Percentiles rank a stretch among this genome's conserved stretches.
Conservation (phyloP, 2,113 vertebrate genomes). For the Chrysemys picta region DNA sequence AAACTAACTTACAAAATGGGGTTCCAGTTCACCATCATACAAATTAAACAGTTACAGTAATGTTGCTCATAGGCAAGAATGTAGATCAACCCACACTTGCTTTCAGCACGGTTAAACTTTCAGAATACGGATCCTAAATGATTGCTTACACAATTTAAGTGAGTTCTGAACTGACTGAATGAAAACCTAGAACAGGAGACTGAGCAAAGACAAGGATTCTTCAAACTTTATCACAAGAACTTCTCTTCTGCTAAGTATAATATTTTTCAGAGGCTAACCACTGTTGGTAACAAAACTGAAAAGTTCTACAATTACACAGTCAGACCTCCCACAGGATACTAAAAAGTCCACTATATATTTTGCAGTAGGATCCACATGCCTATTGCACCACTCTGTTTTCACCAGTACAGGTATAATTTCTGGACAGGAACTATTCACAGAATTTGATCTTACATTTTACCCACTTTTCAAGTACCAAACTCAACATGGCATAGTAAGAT, state of each 20-base stretch:
- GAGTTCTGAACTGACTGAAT: background rate
- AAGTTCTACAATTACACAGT: slow-evolving; percentile 61
- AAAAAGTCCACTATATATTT: background rate
- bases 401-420: background rate
- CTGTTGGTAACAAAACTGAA: slow-evolving; percentile 61
- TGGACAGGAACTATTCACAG: background rate
- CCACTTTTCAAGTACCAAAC: background rate
- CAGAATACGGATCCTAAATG: background rate
- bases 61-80: background rate
- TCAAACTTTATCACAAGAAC: slow-evolving; percentile 10
- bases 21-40: background rate
- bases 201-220: background rate
- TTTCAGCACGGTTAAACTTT: background rate
- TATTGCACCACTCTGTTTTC: background rate
- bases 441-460: background rate
- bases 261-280: slow-evolving; percentile 46
- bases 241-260: slow-evolving; percentile 49
- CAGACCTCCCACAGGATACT: background rate
- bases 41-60: background rate
- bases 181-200: background rate
- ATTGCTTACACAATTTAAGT: background rate
- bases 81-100: background rate
- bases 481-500: background rate
- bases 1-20: background rate
- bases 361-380: background rate